Conservation (phyloP, 2,888 invertebrate genomes). For the Arenicola marina region DNA sequence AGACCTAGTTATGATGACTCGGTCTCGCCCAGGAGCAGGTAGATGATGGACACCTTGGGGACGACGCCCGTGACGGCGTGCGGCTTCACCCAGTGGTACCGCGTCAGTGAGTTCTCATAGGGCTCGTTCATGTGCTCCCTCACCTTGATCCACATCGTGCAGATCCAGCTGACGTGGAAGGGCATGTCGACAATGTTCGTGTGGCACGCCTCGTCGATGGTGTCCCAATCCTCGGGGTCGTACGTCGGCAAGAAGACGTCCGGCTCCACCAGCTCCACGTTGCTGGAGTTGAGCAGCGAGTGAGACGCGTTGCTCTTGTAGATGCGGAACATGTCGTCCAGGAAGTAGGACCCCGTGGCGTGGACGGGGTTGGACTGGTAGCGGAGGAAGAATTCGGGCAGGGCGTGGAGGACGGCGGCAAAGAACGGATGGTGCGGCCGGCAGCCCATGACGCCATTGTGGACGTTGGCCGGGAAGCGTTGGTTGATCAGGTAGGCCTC, state of each 20-base stretch:
- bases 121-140: background rate
- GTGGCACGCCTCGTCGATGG: slow-evolving; percentile 2
- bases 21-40: too few species aligned
- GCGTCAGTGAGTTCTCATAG: background rate
- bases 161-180: slow-evolving; percentile 3
- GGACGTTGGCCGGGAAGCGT: slow-evolving; percentile 19
- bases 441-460: slow-evolving; percentile 33
- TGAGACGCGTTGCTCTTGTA: background rate
- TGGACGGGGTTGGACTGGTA: background rate
- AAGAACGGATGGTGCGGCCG: slow-evolving; percentile 26
- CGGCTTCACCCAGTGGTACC: slow-evolving; percentile 6
- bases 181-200: slow-evolving; percentile 1
- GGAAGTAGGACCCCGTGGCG: slow-evolving; percentile 1
- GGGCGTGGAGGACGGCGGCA: slow-evolving; percentile 11
- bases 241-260: background rate
- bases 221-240: background rate
- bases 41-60: too few species aligned
- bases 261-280: background rate
- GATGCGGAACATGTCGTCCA: background rate
- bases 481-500: slow-evolving; percentile 27
- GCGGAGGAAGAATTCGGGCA: background rate
- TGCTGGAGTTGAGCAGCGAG: background rate
- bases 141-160: background rate
- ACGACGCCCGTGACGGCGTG: too few species aligned
- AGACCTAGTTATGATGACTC: too few species aligned